Percentiles rank a stretch among this genome's conserved stretches.
Evolutionary conservation across 2,888 invertebrate genomes (phyloP).

Genomic region (Melinaea menophilus): DNA sequence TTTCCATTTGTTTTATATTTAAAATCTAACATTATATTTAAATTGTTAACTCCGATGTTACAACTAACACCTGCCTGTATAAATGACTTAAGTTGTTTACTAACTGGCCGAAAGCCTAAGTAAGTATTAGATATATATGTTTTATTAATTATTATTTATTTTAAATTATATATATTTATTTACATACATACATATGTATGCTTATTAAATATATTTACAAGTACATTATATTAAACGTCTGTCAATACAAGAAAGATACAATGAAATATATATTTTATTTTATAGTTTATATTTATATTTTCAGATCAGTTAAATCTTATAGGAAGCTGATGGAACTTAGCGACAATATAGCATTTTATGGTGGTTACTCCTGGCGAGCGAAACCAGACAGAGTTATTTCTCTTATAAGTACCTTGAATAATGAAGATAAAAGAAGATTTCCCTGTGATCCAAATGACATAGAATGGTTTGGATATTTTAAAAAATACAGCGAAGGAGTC

Average conservation of each 20-base stretch:
- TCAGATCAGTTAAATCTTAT: neutral
- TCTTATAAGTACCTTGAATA: neutral
- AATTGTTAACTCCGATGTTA: neutral
- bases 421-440: neutral
- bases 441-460: conserved; percentile 3
- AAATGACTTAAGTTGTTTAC: neutral
- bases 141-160: too few relatives aligned
- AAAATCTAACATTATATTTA: neutral
- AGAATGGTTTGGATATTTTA: neutral
- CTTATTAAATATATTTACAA: neutral
- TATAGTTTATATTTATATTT: neutral
- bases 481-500: neutral
- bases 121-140: neutral
- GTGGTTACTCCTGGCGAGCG: neutral
- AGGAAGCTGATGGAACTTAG: neutral
- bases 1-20: neutral
- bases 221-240: neutral
- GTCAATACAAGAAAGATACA: neutral
- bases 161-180: too few relatives aligned
- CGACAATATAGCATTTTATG: neutral
- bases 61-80: neutral
- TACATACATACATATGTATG: too few relatives aligned
- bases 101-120: neutral
- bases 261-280: too few relatives aligned
- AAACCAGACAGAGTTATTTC: neutral